A percentile compares a stretch with the other conserved stretches of the same genome.
These are phyloP conservation scores for Euphydryas editha DNA, from an alignment of 2,888 invertebrate species.

Conservation along the genomic window DNA sequence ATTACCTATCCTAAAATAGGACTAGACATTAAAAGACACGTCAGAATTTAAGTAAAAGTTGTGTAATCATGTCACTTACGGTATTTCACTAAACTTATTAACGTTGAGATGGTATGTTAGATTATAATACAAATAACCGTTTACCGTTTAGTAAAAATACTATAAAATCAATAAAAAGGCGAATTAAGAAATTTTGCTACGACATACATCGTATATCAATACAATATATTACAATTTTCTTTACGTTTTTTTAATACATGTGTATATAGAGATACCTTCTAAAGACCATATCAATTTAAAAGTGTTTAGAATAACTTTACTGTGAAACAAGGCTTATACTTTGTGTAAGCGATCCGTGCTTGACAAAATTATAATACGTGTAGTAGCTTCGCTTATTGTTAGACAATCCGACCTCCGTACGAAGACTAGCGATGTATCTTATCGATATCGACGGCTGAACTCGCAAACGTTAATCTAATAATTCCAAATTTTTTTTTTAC, in stretches of 20 bases:
- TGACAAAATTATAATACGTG: conserved; percentile 9
- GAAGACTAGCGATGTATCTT: conserved; percentile 28
- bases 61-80: too few species aligned
- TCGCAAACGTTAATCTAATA: too few species aligned
- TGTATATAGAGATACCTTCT: conserved; percentile 10
- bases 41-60: too few species aligned
- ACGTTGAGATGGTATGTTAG: too few species aligned
- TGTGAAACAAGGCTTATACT: conserved; percentile 27
- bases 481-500: too few species aligned
- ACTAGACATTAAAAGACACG: too few species aligned
- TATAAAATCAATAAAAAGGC: neutral
- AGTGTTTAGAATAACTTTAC: conserved; percentile 6
- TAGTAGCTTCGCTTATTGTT: conserved; percentile 27
- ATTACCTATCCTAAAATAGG: too few species aligned
- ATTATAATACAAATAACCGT: too few species aligned
- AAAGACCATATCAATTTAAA: conserved; percentile 20
- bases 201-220: neutral
- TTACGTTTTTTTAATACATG: neutral
- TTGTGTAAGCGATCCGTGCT: neutral
- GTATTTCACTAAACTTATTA: too few species aligned
- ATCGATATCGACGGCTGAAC: neutral
- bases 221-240: neutral
- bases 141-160: neutral
- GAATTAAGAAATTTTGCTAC: neutral
- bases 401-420: conserved; percentile 12